These are phyloP conservation scores for Dione juno DNA, from an alignment of 2,888 invertebrate species.

Conservation along the genomic window DNA sequence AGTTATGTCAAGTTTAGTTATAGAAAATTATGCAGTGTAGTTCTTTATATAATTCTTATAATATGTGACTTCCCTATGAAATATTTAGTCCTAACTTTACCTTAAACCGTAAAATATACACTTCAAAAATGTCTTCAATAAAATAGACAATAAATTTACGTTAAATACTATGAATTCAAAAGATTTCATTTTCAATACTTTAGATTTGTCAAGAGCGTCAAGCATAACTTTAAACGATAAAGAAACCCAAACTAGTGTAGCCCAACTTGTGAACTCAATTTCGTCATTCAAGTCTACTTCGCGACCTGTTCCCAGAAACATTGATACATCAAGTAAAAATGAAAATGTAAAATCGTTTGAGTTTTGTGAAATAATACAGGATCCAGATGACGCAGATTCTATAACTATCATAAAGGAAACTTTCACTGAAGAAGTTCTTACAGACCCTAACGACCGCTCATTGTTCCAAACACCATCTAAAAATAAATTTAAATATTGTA, in stretches of 20 bases:
- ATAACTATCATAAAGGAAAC: constrained; percentile 54
- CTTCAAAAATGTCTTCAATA: constrained; percentile 7
- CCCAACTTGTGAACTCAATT: constrained; percentile 41
- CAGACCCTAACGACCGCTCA: constrained; percentile 29
- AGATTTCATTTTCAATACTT: constrained; percentile 45
- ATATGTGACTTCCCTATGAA: constrained; percentile 6
- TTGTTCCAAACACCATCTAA: constrained; percentile 32
- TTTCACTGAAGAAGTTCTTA: constrained; percentile 51
- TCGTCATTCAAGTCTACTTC: constrained; percentile 35
- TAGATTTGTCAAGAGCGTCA: constrained; percentile 44
- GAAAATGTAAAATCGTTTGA: constrained; percentile 53
- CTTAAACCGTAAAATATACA: background rate
- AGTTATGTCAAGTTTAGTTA: constrained; percentile 8
- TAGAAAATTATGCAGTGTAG: constrained; percentile 40
- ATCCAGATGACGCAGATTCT: constrained; percentile 49
- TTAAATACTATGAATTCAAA: constrained; percentile 54
- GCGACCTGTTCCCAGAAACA: constrained; percentile 38
- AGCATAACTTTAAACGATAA: constrained; percentile 47
- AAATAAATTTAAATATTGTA: constrained; percentile 54
- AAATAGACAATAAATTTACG: constrained; percentile 7
- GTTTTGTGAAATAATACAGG: constrained; percentile 53
- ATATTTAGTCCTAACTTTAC: background rate
- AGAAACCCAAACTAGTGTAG: constrained; percentile 54
- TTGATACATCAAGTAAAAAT: constrained; percentile 34
- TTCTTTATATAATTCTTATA: background rate